Evolutionary conservation across 2,113 vertebrate genomes (phyloP).

Genomic region (Pachycephala philippinensis): DNA sequence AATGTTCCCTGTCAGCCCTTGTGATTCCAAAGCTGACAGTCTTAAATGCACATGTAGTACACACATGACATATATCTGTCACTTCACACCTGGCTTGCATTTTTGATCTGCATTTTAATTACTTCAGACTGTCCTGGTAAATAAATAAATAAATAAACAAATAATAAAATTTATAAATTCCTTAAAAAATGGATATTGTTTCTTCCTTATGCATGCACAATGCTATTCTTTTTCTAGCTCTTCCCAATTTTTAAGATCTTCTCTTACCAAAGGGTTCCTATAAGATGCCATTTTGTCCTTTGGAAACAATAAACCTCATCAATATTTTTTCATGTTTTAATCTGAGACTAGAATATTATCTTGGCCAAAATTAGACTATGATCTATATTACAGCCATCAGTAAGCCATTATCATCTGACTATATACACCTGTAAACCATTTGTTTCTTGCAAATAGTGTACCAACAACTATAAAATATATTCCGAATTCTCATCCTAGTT

Average conservation of each 20-base stretch:
- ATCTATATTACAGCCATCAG: neutral
- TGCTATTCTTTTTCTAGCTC: neutral
- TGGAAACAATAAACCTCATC: neutral
- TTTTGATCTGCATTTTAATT: neutral
- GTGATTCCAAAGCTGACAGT: neutral
- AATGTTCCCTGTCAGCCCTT: neutral
- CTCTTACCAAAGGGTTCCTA: neutral
- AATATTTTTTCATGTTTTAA: neutral
- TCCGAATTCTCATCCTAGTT: neutral
- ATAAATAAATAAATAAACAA: neutral
- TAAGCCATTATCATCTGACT: neutral
- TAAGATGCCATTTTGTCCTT: neutral
- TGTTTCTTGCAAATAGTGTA: neutral
- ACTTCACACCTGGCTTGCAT: neutral
- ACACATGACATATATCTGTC: neutral
- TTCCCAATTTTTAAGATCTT: neutral
- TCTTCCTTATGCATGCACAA: neutral
- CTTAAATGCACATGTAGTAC: neutral
- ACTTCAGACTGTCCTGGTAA: neutral
- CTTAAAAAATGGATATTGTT: neutral
- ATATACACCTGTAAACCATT: neutral
- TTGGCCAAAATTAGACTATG: neutral
- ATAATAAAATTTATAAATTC: neutral
- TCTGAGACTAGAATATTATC: neutral
- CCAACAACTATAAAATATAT: neutral